Evolutionary conservation across 1,140 invertebrate genomes (phyloP).

Genomic region (Geopemphigus sp.): DNA sequence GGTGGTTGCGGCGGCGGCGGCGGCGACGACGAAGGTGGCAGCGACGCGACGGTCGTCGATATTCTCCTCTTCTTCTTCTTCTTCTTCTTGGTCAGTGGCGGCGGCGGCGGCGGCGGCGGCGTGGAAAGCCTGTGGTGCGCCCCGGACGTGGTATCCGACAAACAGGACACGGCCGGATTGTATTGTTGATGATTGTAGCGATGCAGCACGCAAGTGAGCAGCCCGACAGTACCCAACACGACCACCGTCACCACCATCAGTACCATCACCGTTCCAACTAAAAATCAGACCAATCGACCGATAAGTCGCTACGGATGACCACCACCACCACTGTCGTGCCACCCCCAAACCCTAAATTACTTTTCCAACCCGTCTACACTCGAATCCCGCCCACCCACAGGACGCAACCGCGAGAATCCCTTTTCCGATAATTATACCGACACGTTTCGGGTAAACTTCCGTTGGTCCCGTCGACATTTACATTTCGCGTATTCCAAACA

Average conservation of each 20-base stretch:
- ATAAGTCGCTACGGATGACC: not conserved
- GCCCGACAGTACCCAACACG: constrained; percentile 47
- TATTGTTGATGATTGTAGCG: constrained; percentile 45
- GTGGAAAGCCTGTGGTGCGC: constrained; percentile 6
- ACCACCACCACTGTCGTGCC: too few species aligned
- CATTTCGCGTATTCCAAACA: too few species aligned
- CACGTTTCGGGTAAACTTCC: too few species aligned
- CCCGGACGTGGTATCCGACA: not conserved
- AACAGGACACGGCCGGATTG: constrained; percentile 28
- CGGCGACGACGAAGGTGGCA: not conserved
- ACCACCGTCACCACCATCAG: constrained; percentile 49
- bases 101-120: constrained; percentile 15
- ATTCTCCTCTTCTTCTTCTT: not conserved
- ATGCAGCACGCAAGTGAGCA: constrained; percentile 47
- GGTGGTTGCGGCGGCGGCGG: not conserved
- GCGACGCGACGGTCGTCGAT: not conserved
- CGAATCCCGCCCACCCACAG: too few species aligned
- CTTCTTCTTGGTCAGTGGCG: too few species aligned
- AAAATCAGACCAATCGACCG: constrained; percentile 15
- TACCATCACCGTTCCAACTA: constrained; percentile 49
- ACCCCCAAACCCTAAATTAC: too few species aligned
- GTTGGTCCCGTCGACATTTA: too few species aligned
- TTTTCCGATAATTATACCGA: too few species aligned
- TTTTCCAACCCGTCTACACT: too few species aligned
- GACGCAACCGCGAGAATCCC: too few species aligned